A percentile compares a stretch with the other conserved stretches of the same genome.
These are phyloP conservation scores for Mobula hypostoma DNA, from an alignment of 2,113 vertebrate species.

Conservation along the genomic window DNA sequence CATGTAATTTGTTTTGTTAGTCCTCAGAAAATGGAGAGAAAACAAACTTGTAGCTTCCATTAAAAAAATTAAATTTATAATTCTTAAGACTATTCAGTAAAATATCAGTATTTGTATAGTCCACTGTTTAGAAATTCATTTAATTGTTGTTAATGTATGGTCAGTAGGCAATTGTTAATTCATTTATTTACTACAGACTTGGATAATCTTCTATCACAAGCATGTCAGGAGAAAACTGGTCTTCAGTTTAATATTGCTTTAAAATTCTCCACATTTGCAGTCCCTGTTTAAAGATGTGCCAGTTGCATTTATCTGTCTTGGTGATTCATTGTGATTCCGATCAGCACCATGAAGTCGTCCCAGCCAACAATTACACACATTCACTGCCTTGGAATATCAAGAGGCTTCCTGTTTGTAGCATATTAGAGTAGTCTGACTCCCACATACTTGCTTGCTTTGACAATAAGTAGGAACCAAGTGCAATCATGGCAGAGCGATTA, in stretches of 20 bases:
- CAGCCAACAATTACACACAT: not conserved
- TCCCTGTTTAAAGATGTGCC: not conserved
- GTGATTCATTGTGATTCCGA: not conserved
- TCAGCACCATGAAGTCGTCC: not conserved
- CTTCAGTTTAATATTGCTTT: not conserved
- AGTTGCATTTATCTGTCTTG: not conserved
- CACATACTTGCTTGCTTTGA: not conserved
- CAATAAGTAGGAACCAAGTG: conserved; percentile 4
- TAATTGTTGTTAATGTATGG: not conserved
- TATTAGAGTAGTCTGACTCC: not conserved
- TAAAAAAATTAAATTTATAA: not conserved
- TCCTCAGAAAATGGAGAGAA: not conserved
- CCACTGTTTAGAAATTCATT: not conserved
- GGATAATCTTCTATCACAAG: not conserved
- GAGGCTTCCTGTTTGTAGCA: not conserved
- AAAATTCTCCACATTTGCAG: not conserved
- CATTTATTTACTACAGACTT: not conserved
- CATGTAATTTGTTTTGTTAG: not conserved
- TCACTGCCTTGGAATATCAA: conserved; percentile 19
- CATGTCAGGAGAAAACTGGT: not conserved
- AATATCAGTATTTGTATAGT: not conserved
- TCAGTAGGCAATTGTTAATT: not conserved
- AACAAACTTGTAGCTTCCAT: not conserved
- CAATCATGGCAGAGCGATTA: not conserved
- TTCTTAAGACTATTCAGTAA: not conserved